Conservation (phyloP, 2,888 invertebrate genomes). For the Merodon equestris region DNA sequence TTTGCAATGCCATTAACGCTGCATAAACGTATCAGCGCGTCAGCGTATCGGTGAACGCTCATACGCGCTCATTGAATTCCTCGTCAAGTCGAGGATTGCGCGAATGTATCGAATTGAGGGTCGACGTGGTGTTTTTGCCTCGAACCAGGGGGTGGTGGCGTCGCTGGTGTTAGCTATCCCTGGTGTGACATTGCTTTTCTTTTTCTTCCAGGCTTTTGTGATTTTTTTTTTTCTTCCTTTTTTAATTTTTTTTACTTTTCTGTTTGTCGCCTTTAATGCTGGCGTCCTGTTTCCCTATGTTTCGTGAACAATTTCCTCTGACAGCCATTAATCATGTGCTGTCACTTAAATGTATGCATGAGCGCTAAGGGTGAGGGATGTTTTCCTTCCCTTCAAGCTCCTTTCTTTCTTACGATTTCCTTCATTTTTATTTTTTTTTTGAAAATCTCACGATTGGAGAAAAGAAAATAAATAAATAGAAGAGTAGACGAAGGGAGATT, state of each 20-base stretch:
- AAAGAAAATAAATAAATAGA: constrained; percentile 35
- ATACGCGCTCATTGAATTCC: constrained; percentile 65
- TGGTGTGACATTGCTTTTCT: constrained; percentile 64
- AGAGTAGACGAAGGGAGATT: constrained; percentile 7
- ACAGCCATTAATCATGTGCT: constrained; percentile 80
- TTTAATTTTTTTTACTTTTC: constrained; percentile 63
- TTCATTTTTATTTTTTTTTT: constrained; percentile 25
- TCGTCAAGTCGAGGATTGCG: constrained; percentile 26
- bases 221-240: constrained; percentile 65
- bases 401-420: neutral
- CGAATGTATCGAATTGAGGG: constrained; percentile 47
- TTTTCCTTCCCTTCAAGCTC: constrained; percentile 34
- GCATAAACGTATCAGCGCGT: constrained; percentile 69
- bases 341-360: constrained; percentile 77
- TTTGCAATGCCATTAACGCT: constrained; percentile 75
- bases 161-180: constrained; percentile 58
- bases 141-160: constrained; percentile 19
- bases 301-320: constrained; percentile 74
- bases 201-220: constrained; percentile 70
- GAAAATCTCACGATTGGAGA: constrained; percentile 53
- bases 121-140: constrained; percentile 21
- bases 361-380: constrained; percentile 63
- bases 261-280: constrained; percentile 61
- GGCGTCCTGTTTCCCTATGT: constrained; percentile 65
- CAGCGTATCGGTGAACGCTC: constrained; percentile 7